Percentiles rank a stretch among this genome's conserved stretches.
Conservation (phyloP, 2,113 vertebrate species). For the Ovibos moschatus region DNA sequence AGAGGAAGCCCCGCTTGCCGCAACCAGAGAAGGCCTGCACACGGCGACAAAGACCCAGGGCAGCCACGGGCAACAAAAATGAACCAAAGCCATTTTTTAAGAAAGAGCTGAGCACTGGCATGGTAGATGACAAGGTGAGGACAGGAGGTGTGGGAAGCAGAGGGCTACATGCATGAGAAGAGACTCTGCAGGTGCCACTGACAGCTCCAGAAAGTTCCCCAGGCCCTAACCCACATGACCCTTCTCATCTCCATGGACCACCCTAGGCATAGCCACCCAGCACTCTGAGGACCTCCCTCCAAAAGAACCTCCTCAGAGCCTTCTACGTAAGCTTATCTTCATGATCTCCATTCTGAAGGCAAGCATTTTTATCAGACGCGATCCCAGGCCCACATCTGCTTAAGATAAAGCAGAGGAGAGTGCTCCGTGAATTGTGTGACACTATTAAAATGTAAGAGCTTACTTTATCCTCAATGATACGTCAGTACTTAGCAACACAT, state of each 20-base stretch:
- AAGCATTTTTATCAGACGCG: neutral
- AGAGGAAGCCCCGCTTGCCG: neutral
- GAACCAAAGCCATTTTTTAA: neutral
- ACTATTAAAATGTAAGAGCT: neutral
- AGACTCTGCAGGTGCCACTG: accelerated
- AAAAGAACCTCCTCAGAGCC: neutral
- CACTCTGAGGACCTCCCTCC: neutral
- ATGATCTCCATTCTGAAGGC: neutral
- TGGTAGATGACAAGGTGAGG: neutral
- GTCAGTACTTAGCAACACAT: neutral
- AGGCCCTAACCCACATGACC: neutral
- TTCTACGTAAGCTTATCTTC: neutral
- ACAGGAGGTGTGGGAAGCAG: neutral
- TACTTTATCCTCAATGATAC: neutral
- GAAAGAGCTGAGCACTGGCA: neutral
- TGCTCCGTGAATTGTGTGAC: neutral
- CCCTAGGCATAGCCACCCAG: neutral
- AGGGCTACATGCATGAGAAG: neutral
- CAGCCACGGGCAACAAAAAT: neutral
- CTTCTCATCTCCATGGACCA: neutral
- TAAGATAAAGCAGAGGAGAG: neutral
- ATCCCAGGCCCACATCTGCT: neutral
- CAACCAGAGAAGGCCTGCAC: neutral
- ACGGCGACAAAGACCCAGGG: neutral
- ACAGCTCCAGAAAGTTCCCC: neutral